Evolutionary conservation across 2,797 vertebrate genomes (phyloP).

Genomic region (Chloroceryle amazona): DNA sequence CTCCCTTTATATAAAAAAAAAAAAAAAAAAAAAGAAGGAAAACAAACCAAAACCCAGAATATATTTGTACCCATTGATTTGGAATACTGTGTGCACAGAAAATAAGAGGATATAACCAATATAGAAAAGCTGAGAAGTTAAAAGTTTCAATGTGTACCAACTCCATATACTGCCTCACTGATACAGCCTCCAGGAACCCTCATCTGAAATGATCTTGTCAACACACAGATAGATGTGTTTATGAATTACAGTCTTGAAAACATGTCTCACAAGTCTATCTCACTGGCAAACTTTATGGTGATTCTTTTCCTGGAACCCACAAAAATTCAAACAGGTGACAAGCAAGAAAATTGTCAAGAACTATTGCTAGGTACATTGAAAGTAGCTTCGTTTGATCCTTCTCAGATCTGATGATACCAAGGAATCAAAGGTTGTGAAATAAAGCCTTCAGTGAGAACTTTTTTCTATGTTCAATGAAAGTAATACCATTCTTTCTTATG

Average conservation of each 20-base stretch:
- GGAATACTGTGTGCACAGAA: not conserved
- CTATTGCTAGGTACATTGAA: not conserved
- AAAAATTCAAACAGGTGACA: not conserved
- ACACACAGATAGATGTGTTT: not conserved
- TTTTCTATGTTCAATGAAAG: not conserved
- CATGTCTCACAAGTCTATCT: not conserved
- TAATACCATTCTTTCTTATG: not conserved
- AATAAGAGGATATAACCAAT: not conserved
- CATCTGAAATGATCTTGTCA: not conserved
- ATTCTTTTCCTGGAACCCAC: too few species aligned
- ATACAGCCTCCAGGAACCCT: not conserved
- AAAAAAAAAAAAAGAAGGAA: not conserved
- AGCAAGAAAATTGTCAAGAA: not conserved
- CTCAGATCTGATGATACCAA: not conserved
- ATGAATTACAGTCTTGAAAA: not conserved
- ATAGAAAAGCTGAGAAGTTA: not conserved
- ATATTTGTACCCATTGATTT: not conserved
- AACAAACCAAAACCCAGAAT: too few species aligned
- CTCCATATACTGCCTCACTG: not conserved
- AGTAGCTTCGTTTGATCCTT: not conserved
- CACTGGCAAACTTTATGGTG: too few species aligned
- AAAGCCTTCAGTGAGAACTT: not conserved
- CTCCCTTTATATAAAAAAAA: not conserved
- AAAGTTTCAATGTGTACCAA: fast-evolving
- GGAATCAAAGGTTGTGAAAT: not conserved